A percentile compares a stretch with the other conserved stretches of the same genome.
These are phyloP conservation scores for Leguminivora glycinivorella DNA, from an alignment of 1,140 invertebrate genomes.

Conservation along the genomic window DNA sequence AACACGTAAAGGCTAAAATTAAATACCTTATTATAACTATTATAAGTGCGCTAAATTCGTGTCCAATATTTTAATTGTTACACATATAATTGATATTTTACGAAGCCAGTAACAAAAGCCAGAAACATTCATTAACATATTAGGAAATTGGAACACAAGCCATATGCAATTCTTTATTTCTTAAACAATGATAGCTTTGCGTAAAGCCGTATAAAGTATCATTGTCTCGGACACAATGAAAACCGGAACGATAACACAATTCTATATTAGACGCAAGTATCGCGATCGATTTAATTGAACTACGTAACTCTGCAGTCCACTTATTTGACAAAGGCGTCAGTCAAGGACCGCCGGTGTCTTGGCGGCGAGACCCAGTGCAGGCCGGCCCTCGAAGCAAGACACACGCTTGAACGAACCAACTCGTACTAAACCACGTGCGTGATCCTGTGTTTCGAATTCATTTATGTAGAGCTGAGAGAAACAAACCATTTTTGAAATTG, in stretches of 20 bases:
- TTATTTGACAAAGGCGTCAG: neutral
- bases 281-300: slow-evolving; percentile 13
- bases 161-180: neutral
- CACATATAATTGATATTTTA: too few species aligned
- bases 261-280: slow-evolving; percentile 1
- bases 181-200: neutral
- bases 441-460: neutral
- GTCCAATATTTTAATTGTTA: too few species aligned
- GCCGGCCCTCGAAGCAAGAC: neutral
- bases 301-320: slow-evolving; percentile 13
- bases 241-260: slow-evolving; percentile 3
- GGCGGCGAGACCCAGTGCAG: neutral
- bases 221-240: neutral
- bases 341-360: slow-evolving; percentile 14
- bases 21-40: too few species aligned
- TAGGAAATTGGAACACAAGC: neutral
- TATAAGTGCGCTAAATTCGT: too few species aligned
- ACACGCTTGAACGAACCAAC: neutral
- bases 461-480: neutral
- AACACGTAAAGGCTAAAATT: too few species aligned
- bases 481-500: neutral
- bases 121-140: neutral
- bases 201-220: neutral
- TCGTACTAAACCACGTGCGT: neutral
- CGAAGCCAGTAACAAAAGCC: too few species aligned